These are phyloP conservation scores for Morone saxatilis DNA, from an alignment of 2,113 vertebrate genomes.

Conservation along the genomic window DNA sequence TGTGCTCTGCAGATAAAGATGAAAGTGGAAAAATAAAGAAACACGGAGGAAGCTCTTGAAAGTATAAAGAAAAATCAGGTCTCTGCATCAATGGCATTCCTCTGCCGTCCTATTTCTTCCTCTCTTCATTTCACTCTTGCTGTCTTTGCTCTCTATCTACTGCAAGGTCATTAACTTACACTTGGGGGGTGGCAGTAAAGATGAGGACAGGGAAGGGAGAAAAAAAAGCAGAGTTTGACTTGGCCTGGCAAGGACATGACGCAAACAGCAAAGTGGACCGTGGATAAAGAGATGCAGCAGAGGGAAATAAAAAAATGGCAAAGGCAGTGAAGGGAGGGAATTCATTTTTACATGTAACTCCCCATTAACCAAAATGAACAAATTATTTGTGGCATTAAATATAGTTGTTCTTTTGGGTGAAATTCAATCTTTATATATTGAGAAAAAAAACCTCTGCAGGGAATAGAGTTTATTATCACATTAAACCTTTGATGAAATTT, in stretches of 20 bases:
- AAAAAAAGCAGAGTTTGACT: conserved; percentile 34
- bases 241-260: conserved; percentile 36
- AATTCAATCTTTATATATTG: background rate
- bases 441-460: background rate
- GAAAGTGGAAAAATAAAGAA: background rate
- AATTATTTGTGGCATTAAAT: background rate
- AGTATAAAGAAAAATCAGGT: conserved; percentile 16
- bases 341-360: background rate
- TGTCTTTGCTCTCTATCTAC: conserved; percentile 48
- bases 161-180: conserved; percentile 56
- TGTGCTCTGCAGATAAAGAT: conserved; percentile 12
- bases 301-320: background rate
- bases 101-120: conserved; percentile 24
- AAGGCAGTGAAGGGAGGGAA: background rate
- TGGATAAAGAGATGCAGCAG: background rate
- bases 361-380: background rate
- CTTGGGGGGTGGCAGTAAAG: conserved; percentile 20
- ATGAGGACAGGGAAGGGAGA: conserved; percentile 16
- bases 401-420: background rate
- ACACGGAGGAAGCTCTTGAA: conserved; percentile 5
- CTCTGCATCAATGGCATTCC: conserved; percentile 23
- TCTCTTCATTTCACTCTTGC: conserved; percentile 31
- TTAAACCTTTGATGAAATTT: background rate
- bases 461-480: background rate
- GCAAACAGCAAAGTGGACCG: conserved; percentile 22